Evolutionary conservation across 1,140 invertebrate species (phyloP).

Genomic region (Drosophila tsacasi): DNA sequence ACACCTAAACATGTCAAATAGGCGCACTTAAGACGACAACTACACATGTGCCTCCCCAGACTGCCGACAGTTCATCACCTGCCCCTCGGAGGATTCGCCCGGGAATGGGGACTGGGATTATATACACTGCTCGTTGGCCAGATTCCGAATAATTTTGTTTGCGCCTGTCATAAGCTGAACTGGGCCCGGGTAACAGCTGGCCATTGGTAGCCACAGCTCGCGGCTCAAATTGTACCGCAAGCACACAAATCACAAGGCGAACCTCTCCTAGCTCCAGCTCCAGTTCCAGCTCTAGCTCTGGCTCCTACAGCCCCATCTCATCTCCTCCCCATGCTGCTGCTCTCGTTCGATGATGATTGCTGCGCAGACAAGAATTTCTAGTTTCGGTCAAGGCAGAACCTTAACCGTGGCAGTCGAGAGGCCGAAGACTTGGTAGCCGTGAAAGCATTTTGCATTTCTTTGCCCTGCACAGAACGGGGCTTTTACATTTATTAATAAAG

Average conservation of each 20-base stretch:
- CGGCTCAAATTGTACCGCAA: conserved; percentile 82
- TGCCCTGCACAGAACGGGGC: conserved; percentile 27
- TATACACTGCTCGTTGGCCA: conserved; percentile 19
- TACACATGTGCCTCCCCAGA: conserved; percentile 49
- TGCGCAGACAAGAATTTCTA: conserved; percentile 79
- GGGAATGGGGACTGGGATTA: conserved; percentile 31
- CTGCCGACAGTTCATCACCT: conserved; percentile 37
- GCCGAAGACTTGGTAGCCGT: conserved; percentile 44
- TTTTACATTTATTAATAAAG: neutral
- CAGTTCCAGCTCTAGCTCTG: neutral
- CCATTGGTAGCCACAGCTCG: conserved; percentile 78
- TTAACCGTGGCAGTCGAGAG: conserved; percentile 63
- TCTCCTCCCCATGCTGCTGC: conserved; percentile 11
- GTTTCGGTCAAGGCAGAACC: conserved; percentile 61
- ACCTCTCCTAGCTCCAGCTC: conserved; percentile 43
- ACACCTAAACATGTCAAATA: conserved; percentile 81
- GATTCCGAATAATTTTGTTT: conserved; percentile 78
- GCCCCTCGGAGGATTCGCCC: conserved; percentile 15
- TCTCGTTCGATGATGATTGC: conserved; percentile 74
- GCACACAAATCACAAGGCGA: conserved; percentile 77
- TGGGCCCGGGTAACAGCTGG: conserved; percentile 60
- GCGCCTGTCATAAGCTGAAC: conserved; percentile 77
- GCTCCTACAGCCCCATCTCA: neutral
- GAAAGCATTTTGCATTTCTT: conserved; percentile 78
- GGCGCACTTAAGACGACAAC: conserved; percentile 74